A percentile compares a stretch with the other conserved stretches of the same genome.
Evolutionary conservation across 2,888 invertebrate species (phyloP).

Genomic region (Sesia apiformis): DNA sequence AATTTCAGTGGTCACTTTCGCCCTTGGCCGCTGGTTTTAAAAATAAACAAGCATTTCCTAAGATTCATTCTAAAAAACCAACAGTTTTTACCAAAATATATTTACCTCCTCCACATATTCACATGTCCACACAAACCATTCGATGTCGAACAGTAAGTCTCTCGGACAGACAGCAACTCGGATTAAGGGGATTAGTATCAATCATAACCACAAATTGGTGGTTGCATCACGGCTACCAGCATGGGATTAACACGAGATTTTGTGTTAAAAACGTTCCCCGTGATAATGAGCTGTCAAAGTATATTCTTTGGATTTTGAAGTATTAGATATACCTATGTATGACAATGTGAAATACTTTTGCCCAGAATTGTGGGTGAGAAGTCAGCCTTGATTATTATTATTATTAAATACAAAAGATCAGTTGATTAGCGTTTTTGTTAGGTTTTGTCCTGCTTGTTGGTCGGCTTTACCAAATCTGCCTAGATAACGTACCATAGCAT

Average conservation of each 20-base stretch:
- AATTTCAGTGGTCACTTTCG: too few species aligned
- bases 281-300: neutral
- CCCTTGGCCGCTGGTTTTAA: too few species aligned
- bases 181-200: constrained; percentile 66
- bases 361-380: too few species aligned
- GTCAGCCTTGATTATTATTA: too few species aligned
- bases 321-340: too few species aligned
- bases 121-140: neutral
- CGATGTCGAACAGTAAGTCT: constrained; percentile 31
- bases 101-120: neutral
- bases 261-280: neutral
- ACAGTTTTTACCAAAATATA: neutral
- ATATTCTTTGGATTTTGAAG: neutral
- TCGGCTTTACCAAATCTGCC: too few species aligned
- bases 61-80: neutral
- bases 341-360: too few species aligned
- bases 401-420: too few species aligned
- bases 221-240: constrained; percentile 48
- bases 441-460: too few species aligned
- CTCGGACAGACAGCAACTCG: constrained; percentile 34
- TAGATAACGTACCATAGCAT: too few species aligned
- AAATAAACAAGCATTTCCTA: too few species aligned
- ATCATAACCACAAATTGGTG: constrained; percentile 59
- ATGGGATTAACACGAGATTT: constrained; percentile 22
- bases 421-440: too few species aligned